Evolutionary conservation across 2,113 vertebrate genomes (phyloP).

Genomic region (Ictidomys tridecemlineatus): DNA sequence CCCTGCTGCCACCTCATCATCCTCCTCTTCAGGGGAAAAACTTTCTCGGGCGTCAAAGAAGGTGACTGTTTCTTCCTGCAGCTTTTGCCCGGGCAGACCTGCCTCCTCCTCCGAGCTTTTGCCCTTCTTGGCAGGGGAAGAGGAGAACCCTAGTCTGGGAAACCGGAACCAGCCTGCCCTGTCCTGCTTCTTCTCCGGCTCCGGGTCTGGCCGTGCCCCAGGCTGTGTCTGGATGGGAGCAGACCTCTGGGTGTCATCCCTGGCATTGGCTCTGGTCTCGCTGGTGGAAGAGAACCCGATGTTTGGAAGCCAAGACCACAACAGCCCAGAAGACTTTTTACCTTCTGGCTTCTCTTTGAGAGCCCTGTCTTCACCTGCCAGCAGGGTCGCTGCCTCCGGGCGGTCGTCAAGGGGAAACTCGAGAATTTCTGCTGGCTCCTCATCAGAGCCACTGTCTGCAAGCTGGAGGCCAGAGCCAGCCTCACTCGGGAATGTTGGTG

Average conservation of each 20-base stretch:
- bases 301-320: slow-evolving; percentile 88
- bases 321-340: slow-evolving; percentile 81
- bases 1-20: background rate
- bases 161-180: slow-evolving; percentile 88
- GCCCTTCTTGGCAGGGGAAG: slow-evolving; percentile 84
- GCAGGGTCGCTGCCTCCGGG: background rate
- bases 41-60: slow-evolving; percentile 88
- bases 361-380: slow-evolving; percentile 40
- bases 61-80: slow-evolving; percentile 79
- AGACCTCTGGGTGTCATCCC: slow-evolving; percentile 37
- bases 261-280: slow-evolving; percentile 58
- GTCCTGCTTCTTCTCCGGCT: slow-evolving; percentile 79
- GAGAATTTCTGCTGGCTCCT: slow-evolving; percentile 64
- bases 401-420: slow-evolving; percentile 57
- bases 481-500: slow-evolving; percentile 19
- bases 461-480: slow-evolving; percentile 8
- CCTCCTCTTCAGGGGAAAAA: slow-evolving; percentile 84
- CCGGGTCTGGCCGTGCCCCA: slow-evolving; percentile 48
- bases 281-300: slow-evolving; percentile 85
- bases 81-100: background rate
- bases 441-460: slow-evolving; percentile 55
- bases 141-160: slow-evolving; percentile 89
- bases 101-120: slow-evolving; percentile 1
- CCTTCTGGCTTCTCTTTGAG: slow-evolving; percentile 74
- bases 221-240: slow-evolving; percentile 76